phyloP scores from a whole-genome alignment of 2,888 invertebrate species.

The Nemotelus pantherinus region DNA sequence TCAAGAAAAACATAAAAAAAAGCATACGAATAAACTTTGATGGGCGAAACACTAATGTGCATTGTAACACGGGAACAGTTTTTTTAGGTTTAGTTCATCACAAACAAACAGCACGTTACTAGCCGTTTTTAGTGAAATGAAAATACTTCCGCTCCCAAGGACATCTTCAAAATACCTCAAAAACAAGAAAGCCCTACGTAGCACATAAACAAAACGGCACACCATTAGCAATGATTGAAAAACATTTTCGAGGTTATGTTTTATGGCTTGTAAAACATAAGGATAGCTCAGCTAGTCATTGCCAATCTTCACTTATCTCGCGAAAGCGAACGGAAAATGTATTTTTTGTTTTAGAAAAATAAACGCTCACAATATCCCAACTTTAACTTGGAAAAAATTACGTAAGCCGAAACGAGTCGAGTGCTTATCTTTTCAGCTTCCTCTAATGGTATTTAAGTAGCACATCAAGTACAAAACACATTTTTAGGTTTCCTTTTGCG shows the following conservation, averaged over 20 bases:
- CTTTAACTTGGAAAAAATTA: background rate
- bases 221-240: background rate
- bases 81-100: too few species aligned
- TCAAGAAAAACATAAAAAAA: too few species aligned
- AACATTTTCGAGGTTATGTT: background rate
- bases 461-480: slow-evolving; percentile 26
- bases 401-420: slow-evolving; percentile 1
- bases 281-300: slow-evolving; percentile 7
- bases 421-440: slow-evolving; percentile 12
- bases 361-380: background rate
- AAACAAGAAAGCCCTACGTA: too few species aligned
- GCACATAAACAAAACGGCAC: background rate
- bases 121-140: too few species aligned
- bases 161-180: too few species aligned
- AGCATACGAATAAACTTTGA: too few species aligned
- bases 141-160: too few species aligned
- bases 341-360: background rate
- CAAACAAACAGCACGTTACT: too few species aligned
- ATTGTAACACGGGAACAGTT: too few species aligned
- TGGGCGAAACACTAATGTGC: too few species aligned
- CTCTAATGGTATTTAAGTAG: slow-evolving; percentile 4
- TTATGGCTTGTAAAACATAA: slow-evolving; percentile 24
- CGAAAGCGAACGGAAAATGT: background rate
- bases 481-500: slow-evolving; percentile 25
- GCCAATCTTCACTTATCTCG: slow-evolving; percentile 26